Evolutionary conservation across 2,797 vertebrate species (phyloP).

Genomic region (Numenius phaeopus): DNA sequence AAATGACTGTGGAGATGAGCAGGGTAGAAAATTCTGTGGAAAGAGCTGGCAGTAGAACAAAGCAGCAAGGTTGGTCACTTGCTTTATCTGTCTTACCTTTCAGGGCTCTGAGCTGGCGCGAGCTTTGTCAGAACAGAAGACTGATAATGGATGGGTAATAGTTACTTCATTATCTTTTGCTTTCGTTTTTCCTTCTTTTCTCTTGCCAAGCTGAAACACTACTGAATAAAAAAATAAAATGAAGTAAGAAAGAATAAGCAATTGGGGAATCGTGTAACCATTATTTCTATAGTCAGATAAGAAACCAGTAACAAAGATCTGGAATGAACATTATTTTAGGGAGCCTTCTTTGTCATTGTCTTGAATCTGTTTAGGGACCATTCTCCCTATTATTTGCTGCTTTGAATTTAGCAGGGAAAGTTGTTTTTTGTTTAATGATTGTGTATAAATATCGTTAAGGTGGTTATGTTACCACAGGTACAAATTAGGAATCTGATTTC

Average conservation of each 20-base stretch:
- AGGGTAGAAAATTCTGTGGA: background rate
- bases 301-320: background rate
- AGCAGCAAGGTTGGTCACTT: background rate
- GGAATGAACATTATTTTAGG: background rate
- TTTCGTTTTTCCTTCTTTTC: background rate
- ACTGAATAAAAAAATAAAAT: background rate
- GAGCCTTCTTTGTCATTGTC: background rate
- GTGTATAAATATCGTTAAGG: background rate
- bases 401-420: background rate
- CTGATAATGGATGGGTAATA: conserved; percentile 87
- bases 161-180: background rate
- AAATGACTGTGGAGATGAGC: background rate
- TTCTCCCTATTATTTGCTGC: background rate
- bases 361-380: background rate
- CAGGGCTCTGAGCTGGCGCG: conserved; percentile 87
- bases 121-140: conserved; percentile 86
- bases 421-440: background rate
- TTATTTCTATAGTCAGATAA: background rate
- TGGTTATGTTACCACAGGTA: background rate
- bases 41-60: background rate
- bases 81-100: background rate
- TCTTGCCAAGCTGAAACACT: background rate
- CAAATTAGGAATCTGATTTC: background rate
- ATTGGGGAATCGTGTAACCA: background rate
- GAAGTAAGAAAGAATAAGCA: background rate